These are phyloP conservation scores for Cherax destructor DNA, from an alignment of 1,140 invertebrate species.

Conservation along the genomic window DNA sequence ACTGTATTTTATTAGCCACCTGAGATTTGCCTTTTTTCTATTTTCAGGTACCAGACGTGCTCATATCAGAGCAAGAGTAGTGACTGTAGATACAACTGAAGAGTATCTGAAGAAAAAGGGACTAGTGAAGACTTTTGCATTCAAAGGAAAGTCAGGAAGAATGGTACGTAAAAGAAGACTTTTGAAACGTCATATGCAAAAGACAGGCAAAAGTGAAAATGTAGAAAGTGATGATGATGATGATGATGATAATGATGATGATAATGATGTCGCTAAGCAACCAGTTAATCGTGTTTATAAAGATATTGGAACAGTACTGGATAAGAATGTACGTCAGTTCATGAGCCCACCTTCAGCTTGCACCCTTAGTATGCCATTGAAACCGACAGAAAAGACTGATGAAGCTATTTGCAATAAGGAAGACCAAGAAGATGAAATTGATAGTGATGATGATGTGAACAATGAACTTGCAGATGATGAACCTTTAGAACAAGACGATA, in stretches of 20 bases:
- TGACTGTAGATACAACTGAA: neutral
- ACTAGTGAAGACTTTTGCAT: neutral
- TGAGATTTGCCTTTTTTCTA: neutral
- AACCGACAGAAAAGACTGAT: neutral
- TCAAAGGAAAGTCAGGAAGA: neutral
- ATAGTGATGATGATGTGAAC: neutral
- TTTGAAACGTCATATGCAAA: neutral
- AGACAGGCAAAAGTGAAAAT: neutral
- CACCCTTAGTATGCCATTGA: neutral
- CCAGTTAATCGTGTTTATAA: neutral
- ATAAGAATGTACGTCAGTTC: neutral
- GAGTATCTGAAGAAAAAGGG: neutral
- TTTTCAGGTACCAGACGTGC: neutral
- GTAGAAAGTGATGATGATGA: no score
- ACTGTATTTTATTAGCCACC: no score
- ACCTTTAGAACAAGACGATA: neutral
- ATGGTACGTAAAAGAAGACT: neutral
- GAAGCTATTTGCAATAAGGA: neutral
- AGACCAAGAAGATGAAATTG: neutral
- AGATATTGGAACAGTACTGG: neutral
- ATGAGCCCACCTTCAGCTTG: neutral
- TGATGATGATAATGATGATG: no score
- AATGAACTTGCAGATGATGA: neutral
- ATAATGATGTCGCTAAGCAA: no score
- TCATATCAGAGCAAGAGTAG: neutral